A percentile compares a stretch with the other conserved stretches of the same genome.
Conservation (phyloP, 2,888 invertebrate species). For the Anodontia alba region DNA sequence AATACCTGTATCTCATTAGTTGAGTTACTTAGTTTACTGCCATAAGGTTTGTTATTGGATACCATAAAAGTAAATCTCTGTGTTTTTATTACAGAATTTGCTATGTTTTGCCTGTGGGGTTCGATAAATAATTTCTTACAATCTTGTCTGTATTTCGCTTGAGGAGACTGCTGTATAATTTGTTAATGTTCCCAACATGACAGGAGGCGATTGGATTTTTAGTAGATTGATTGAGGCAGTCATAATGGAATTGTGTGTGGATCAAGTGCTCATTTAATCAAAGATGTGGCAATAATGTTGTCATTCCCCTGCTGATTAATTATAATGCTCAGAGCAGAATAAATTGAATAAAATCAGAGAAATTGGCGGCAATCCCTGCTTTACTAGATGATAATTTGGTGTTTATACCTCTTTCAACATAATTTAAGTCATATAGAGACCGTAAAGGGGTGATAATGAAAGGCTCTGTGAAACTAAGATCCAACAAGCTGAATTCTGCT, state of each 20-base stretch:
- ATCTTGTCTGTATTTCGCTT: not conserved
- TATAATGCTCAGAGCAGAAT: not conserved
- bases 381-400: too few relatives aligned
- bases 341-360: conserved; percentile 7
- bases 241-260: conserved; percentile 14
- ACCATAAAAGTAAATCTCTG: too few relatives aligned
- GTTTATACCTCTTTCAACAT: too few relatives aligned
- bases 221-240: conserved; percentile 10
- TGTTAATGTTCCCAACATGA: not conserved
- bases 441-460: too few relatives aligned
- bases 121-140: not conserved
- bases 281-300: conserved; percentile 15
- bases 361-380: not conserved
- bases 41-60: too few relatives aligned
- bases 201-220: not conserved
- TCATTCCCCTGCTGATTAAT: conserved; percentile 9
- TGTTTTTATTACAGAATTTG: too few relatives aligned
- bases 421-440: too few relatives aligned
- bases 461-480: too few relatives aligned
- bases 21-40: too few relatives aligned
- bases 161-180: conserved; percentile 1
- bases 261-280: conserved; percentile 21
- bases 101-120: not conserved
- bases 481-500: too few relatives aligned
- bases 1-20: too few relatives aligned